Evolutionary conservation across 2,797 vertebrate genomes (phyloP).

Genomic region (Furcifer pardalis): DNA sequence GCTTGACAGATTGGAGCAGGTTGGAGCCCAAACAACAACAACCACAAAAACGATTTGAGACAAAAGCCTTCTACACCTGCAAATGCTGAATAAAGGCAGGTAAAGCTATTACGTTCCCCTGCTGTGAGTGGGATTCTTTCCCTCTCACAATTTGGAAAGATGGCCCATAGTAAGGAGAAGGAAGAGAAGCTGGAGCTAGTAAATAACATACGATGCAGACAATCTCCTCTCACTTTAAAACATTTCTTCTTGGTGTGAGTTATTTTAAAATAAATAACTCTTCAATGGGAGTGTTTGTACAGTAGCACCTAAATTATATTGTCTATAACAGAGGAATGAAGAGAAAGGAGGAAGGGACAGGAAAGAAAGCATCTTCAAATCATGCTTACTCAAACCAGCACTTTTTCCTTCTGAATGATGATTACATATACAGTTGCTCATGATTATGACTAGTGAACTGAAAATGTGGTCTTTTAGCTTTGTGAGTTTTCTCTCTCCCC

Average conservation of each 20-base stretch:
- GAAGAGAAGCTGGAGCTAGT: conserved; percentile 41
- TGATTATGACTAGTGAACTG: conserved; percentile 37
- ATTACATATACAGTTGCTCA: conserved; percentile 40
- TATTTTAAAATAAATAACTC: conserved; percentile 56
- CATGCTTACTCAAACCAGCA: conserved; percentile 25
- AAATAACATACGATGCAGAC: conserved; percentile 64
- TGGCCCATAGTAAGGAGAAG: conserved; percentile 31
- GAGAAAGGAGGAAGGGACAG: conserved; percentile 23
- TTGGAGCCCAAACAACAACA: conserved; percentile 67
- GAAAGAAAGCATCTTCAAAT: conserved; percentile 55
- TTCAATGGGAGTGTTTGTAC: background rate
- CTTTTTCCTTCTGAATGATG: conserved; percentile 21
- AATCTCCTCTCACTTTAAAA: conserved; percentile 54
- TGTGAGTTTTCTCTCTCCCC: conserved; percentile 26
- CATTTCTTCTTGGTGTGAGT: conserved; percentile 27
- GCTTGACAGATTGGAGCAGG: conserved; percentile 77
- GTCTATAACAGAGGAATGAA: conserved; percentile 23
- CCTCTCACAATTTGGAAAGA: conserved; percentile 52
- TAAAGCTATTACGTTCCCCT: conserved; percentile 58
- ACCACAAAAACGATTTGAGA: conserved; percentile 53
- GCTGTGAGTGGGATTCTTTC: conserved; percentile 58
- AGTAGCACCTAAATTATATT: conserved; percentile 11
- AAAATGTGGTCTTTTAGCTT: conserved; percentile 44
- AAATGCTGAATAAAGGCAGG: conserved; percentile 70
- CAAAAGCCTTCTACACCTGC: conserved; percentile 73